Evolutionary conservation across 2,797 vertebrate species (phyloP).

Genomic region (Oophaga sylvatica): DNA sequence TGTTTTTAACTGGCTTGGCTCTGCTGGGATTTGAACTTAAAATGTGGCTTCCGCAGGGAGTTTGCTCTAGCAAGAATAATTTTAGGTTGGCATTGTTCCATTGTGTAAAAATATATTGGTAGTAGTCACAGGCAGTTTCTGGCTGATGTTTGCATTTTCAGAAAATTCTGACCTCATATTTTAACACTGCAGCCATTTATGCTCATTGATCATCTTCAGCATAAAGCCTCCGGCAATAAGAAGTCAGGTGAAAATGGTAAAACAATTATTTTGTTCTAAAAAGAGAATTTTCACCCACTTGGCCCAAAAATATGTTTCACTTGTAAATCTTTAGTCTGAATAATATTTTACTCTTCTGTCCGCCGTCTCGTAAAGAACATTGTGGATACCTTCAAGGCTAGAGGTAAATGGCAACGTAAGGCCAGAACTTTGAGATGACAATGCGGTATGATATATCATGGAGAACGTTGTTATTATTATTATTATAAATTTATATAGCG

Average conservation of each 20-base stretch:
- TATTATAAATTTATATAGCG: too few relatives aligned
- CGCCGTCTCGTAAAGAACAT: constrained; percentile 17
- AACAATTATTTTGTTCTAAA: constrained; percentile 60
- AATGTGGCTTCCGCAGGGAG: constrained; percentile 43
- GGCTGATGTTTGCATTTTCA: constrained; percentile 61
- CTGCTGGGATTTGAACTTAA: constrained; percentile 57
- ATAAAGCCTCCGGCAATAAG: constrained; percentile 55
- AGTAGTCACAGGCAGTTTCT: constrained; percentile 46
- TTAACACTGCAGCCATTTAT: constrained; percentile 39
- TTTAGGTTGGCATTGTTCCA: constrained; percentile 58
- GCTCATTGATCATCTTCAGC: constrained; percentile 60
- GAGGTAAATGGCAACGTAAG: background rate
- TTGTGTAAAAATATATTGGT: constrained; percentile 59
- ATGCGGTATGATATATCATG: too few relatives aligned
- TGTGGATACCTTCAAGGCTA: background rate
- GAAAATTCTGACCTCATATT: constrained; percentile 51
- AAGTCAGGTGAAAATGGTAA: constrained; percentile 47
- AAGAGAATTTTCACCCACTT: constrained; percentile 47
- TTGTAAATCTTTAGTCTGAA: background rate
- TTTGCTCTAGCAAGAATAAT: constrained; percentile 50
- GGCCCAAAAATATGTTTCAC: constrained; percentile 36
- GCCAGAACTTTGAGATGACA: background rate
- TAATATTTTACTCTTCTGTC: background rate
- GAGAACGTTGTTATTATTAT: too few relatives aligned
- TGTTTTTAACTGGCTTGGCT: constrained; percentile 58